Conservation (phyloP, 2,113 vertebrate species). For the Tenebrosternarchus preto region DNA sequence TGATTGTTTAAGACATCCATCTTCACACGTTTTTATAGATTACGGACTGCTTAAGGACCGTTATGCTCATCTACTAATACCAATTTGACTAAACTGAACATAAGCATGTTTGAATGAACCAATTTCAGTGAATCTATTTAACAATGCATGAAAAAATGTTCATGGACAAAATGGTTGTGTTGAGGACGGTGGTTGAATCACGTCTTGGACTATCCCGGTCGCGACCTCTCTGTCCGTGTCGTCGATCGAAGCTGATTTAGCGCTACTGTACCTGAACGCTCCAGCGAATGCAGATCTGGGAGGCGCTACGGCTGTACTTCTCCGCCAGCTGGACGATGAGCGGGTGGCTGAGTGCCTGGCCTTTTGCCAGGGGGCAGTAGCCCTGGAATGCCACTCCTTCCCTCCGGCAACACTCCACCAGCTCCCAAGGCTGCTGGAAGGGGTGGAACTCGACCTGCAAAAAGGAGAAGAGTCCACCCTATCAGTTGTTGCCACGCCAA, state of each 20-base stretch:
- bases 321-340: slow-evolving; percentile 68
- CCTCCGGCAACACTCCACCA: slow-evolving; percentile 72
- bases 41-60: no score
- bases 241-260: neutral
- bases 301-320: slow-evolving; percentile 71
- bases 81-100: no score
- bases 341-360: slow-evolving; percentile 70
- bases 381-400: slow-evolving; percentile 77
- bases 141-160: no score
- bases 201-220: neutral
- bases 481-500: neutral
- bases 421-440: slow-evolving; percentile 76
- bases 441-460: slow-evolving; percentile 78
- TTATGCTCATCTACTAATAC: no score
- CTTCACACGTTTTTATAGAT: no score
- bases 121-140: no score
- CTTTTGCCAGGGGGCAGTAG: slow-evolving; percentile 78
- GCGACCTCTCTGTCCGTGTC: no score
- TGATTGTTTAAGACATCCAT: no score
- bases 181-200: no score
- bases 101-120: no score
- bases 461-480: neutral
- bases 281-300: slow-evolving; percentile 78
- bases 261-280: slow-evolving; percentile 63
- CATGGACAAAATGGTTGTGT: no score